Percentiles rank a stretch among this genome's conserved stretches.
phyloP scores from a whole-genome alignment of 2,888 invertebrate genomes.

The Leuctra nigra region DNA sequence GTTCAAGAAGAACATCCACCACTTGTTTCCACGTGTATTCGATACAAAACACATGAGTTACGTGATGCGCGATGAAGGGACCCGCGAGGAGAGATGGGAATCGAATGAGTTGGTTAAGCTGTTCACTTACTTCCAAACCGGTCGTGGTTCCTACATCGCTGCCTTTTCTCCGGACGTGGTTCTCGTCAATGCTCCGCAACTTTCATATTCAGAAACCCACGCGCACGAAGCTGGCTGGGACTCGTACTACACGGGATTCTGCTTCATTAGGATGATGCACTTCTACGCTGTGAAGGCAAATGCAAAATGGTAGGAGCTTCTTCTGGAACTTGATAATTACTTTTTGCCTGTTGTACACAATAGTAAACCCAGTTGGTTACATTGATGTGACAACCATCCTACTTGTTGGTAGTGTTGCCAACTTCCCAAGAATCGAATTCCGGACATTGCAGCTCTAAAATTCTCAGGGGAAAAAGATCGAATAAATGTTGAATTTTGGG shows the following conservation, averaged over 20 bases:
- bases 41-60: constrained; percentile 68
- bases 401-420: too few species aligned
- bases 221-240: constrained; percentile 79
- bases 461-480: too few species aligned
- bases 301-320: constrained; percentile 42
- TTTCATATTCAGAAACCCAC: too few species aligned
- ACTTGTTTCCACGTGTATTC: constrained; percentile 58
- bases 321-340: too few species aligned
- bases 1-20: constrained; percentile 57
- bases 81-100: constrained; percentile 44
- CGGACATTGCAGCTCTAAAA: too few species aligned
- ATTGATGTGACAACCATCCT: too few species aligned
- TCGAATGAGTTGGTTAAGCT: constrained; percentile 49
- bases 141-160: constrained; percentile 39
- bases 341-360: too few species aligned
- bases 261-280: constrained; percentile 60
- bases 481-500: too few species aligned
- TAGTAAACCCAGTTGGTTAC: too few species aligned
- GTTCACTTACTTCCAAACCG: constrained; percentile 53
- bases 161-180: constrained; percentile 41
- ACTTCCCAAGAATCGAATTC: too few species aligned
- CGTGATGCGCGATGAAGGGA: constrained; percentile 41
- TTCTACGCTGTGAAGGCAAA: constrained; percentile 47
- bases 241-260: constrained; percentile 67
- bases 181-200: constrained; percentile 30